Evolutionary conservation across 2,888 invertebrate genomes (phyloP).

Genomic region (Athrips mouffetella): DNA sequence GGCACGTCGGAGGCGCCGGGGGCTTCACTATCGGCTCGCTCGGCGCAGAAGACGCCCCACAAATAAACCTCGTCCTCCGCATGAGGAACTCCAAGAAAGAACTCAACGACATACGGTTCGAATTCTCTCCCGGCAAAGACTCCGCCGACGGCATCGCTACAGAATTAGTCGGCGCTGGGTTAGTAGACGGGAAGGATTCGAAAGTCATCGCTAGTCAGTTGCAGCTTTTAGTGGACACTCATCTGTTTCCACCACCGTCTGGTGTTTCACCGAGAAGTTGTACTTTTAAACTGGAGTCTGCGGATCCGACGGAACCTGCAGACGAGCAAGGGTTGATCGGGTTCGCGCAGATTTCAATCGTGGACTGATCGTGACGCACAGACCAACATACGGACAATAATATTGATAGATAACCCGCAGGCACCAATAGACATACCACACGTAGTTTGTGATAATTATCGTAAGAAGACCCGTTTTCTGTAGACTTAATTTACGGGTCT

Average conservation of each 20-base stretch:
- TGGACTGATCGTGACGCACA: slow-evolving; percentile 80
- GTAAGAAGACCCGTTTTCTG: not conserved
- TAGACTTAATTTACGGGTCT: slow-evolving; percentile 2
- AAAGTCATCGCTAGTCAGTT: slow-evolving; percentile 95
- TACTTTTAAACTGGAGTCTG: slow-evolving; percentile 89
- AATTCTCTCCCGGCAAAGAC: slow-evolving; percentile 95
- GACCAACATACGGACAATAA: slow-evolving; percentile 31
- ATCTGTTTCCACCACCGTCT: slow-evolving; percentile 64
- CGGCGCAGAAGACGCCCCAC: slow-evolving; percentile 61
- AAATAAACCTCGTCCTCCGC: slow-evolving; percentile 91
- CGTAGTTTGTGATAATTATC: slow-evolving; percentile 3
- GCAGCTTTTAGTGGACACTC: slow-evolving; percentile 89
- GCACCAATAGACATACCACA: slow-evolving; percentile 9
- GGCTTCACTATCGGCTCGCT: slow-evolving; percentile 60
- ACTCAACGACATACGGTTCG: slow-evolving; percentile 98
- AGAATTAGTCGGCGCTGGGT: slow-evolving; percentile 97
- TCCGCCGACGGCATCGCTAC: slow-evolving; percentile 96
- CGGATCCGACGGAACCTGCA: slow-evolving; percentile 82
- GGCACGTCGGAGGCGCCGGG: slow-evolving; percentile 32
- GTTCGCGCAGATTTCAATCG: slow-evolving; percentile 97
- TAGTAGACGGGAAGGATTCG: slow-evolving; percentile 95
- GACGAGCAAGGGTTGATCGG: slow-evolving; percentile 98
- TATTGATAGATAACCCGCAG: slow-evolving; percentile 10
- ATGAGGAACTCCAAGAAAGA: slow-evolving; percentile 95
- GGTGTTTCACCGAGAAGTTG: slow-evolving; percentile 79